Evolutionary conservation across 2,797 vertebrate genomes (phyloP), one percentile per base, ranked within the genome.

Genomic region (Anableps anableps): DNA sequence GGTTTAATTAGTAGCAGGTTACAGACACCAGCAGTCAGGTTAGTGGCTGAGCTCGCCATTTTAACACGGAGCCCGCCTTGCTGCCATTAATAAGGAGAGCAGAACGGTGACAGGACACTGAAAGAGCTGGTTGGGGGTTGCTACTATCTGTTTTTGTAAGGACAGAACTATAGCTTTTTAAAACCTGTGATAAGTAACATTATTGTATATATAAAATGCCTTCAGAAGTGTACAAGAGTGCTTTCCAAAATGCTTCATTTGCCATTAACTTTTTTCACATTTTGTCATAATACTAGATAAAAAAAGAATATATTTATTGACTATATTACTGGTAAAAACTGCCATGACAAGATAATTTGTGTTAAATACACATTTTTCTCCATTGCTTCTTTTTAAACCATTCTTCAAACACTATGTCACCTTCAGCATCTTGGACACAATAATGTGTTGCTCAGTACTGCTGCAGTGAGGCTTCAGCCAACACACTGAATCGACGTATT

Each of bases 1-100:
- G 94, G 93, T 96, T 94, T 95, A 95, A 95, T 95, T 93, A 94
- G 93, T 86, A 80, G 85, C 16, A 74, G 83, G 88, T 93, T 94
- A 92, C 81, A 90, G 92, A 90, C 88, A 85, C 87, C 81, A 68
- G 48, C 72, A 83, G 86, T 92, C 89, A 92, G 90, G 94, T 95
- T 94, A 93, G 91, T 58, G 80, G 82, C 91, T 79, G 86, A 86
- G 85, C 86, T 92, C 87, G 89, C 92, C 89, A 88, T 90, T 94
- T 92, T 78, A 92, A 93, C 92, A 85, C 85, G 77, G 88, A 90
- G 86, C 50, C 90, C 83, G 90, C 89, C 86, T 92, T 85, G 77
- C 86, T 90, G 88, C 88, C 86, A 80, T 86, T 91, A 94, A 92
- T 92, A 93, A 90, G 86, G 83, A 79, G 77, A 90, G 86, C 73